Evolutionary conservation across 2,797 vertebrate genomes (phyloP).

Genomic region (Periophthalmus magnuspinnatus): DNA sequence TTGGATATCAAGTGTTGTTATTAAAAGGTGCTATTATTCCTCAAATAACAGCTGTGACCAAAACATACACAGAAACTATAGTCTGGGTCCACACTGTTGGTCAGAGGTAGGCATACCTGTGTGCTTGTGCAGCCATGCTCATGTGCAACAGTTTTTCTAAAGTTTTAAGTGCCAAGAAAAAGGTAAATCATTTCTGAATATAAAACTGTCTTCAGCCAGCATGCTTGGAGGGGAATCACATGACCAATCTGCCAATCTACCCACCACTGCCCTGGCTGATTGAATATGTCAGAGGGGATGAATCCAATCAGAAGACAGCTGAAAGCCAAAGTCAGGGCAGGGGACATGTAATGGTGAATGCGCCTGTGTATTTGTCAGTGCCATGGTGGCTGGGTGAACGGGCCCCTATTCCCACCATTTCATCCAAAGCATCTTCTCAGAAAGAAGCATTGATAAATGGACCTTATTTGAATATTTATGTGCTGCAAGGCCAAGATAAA

Average conservation of each 20-base stretch:
- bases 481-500: constrained; percentile 78
- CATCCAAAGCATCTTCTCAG: constrained; percentile 62
- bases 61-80: constrained; percentile 39
- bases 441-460: constrained; percentile 70
- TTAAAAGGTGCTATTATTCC: constrained; percentile 10
- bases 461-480: constrained; percentile 78
- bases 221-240: constrained; percentile 66
- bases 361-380: constrained; percentile 59
- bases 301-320: constrained; percentile 68
- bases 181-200: constrained; percentile 26
- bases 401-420: constrained; percentile 51
- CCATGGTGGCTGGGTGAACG: constrained; percentile 42
- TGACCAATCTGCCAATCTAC: constrained; percentile 68
- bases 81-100: constrained; percentile 10
- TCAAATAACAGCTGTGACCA: constrained; percentile 37
- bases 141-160: constrained; percentile 29
- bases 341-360: constrained; percentile 41
- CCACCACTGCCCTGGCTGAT: constrained; percentile 65
- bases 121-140: constrained; percentile 48
- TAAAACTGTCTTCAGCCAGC: constrained; percentile 51
- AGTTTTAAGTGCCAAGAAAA: constrained; percentile 35
- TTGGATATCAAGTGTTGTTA: constrained; percentile 18
- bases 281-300: constrained; percentile 71
- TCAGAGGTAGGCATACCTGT: constrained; percentile 23
- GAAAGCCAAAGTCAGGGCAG: constrained; percentile 49